Base-by-base conservation (phyloP, 2,797 vertebrate genomes). In the Leptodactylus fallax region DNA sequence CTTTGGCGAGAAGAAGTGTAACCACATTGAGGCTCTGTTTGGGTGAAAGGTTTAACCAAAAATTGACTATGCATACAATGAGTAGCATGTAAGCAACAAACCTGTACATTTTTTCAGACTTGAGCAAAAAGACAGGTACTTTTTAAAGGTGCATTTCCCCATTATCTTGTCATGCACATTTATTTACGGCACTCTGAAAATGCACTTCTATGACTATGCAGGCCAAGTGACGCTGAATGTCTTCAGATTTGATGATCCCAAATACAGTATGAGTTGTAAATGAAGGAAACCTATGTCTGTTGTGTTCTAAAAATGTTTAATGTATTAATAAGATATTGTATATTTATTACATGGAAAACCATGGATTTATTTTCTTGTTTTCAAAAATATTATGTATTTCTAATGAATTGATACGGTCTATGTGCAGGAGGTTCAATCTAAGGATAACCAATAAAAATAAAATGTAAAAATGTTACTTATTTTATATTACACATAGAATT, bases 311-410 rank as follows among this genome's bases (percentile, higher is more conserved):
- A 12, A 56, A 61, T 55, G 63, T 60, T 36, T 82, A 81, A 81
- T 81, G 71, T 81, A 80, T 86, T 36, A 67, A 51, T 7, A 56
- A 25, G 1, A 86, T 72, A 36, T 36, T 36, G 36, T 36, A 27
- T 87, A 87, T 83, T 87, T 87, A 83, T 83, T 83, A 49, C 60
- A 53, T 56, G 47, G 3, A 53, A 53, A 63, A 51, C 19, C 27
- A 11, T 61, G n/a, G 36, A 58, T 60, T 72, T 60, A 55, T 49
- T 67, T 67, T 63, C 21, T 49, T 7, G 8, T 79, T 27, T 7
- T 36, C 36, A 36, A 36, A 36, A 36, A 36, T 36, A 36, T 36
- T 36, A 23, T 45, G 45, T 0, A 36, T 19, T 47, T 67, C 23
- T 51, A 13, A n/a, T 51, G 3, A 1, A 7, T 47, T 49, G 16